phyloP scores from a whole-genome alignment of 2,888 invertebrate species.

The Heliconius hortense region DNA sequence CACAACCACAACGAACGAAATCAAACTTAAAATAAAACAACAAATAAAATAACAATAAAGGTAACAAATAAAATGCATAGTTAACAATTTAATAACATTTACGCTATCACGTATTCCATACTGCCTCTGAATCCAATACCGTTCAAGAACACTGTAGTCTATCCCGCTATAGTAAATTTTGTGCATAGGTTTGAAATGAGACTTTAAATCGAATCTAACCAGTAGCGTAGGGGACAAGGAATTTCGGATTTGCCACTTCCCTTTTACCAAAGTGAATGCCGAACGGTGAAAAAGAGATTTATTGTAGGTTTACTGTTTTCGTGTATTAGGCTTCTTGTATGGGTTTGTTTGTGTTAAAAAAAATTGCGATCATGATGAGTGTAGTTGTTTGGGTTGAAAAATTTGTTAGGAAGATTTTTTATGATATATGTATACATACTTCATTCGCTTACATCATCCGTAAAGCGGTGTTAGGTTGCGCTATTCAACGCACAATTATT shows the following conservation, averaged over 20 bases:
- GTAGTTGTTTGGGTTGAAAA: too few relatives aligned
- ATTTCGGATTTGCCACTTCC: constrained; percentile 23
- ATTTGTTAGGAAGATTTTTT: too few relatives aligned
- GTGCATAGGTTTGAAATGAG: constrained; percentile 22
- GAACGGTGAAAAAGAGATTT: constrained; percentile 3
- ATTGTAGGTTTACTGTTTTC: not conserved
- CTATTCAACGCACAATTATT: too few relatives aligned
- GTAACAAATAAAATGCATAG: not conserved
- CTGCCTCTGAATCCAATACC: not conserved
- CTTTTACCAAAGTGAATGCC: constrained; percentile 22
- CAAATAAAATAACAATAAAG: too few relatives aligned
- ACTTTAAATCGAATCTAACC: constrained; percentile 12
- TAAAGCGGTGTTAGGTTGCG: too few relatives aligned
- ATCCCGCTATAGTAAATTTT: constrained; percentile 1
- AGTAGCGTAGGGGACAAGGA: constrained; percentile 7
- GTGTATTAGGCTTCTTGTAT: not conserved
- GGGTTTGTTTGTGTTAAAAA: not conserved
- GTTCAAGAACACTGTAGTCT: constrained; percentile 11
- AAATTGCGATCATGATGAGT: too few relatives aligned
- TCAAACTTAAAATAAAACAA: not conserved
- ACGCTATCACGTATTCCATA: not conserved
- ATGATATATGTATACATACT: too few relatives aligned
- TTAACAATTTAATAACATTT: not conserved
- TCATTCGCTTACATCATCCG: too few relatives aligned
- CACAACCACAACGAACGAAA: not conserved